Conservation (phyloP, 2,797 vertebrate genomes). For the Prionace glauca region DNA sequence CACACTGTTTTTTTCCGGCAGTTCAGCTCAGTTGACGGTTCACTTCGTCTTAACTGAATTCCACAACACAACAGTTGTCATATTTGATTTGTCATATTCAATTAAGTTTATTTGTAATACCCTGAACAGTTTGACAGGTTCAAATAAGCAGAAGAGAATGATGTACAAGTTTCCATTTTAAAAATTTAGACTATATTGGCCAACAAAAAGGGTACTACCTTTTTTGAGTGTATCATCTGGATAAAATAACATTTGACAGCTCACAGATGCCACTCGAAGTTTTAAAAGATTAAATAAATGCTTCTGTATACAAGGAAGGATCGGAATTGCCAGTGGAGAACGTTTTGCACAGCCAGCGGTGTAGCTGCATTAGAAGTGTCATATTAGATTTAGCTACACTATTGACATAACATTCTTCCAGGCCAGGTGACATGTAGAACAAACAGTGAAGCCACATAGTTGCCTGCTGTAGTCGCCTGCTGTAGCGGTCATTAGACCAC, state of each 20-base stretch:
- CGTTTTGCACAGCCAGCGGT: not conserved
- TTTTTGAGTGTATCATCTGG: conserved; percentile 37
- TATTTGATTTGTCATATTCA: conserved; percentile 39
- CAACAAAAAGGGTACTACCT: conserved; percentile 36
- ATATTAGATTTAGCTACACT: not conserved
- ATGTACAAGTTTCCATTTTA: conserved; percentile 38
- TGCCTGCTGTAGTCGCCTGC: not conserved
- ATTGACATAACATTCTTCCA: not conserved
- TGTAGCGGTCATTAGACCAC: not conserved
- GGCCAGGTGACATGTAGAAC: not conserved
- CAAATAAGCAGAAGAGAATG: conserved; percentile 39
- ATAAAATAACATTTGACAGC: conserved; percentile 38
- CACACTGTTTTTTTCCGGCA: conserved; percentile 17
- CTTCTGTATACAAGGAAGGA: conserved; percentile 33
- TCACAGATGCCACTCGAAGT: conserved; percentile 33
- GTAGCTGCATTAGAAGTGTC: conserved; percentile 18
- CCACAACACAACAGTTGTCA: conserved; percentile 38
- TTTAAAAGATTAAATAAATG: conserved; percentile 23
- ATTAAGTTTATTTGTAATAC: conserved; percentile 38
- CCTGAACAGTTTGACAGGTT: conserved; percentile 37
- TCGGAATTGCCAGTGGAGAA: conserved; percentile 3
- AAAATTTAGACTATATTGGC: conserved; percentile 38
- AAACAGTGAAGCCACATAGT: not conserved
- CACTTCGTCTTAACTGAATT: conserved; percentile 34
- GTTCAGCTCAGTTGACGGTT: conserved; percentile 22